Evolutionary conservation across 2,113 vertebrate species (phyloP).

Genomic region (Blennius ocellaris): DNA sequence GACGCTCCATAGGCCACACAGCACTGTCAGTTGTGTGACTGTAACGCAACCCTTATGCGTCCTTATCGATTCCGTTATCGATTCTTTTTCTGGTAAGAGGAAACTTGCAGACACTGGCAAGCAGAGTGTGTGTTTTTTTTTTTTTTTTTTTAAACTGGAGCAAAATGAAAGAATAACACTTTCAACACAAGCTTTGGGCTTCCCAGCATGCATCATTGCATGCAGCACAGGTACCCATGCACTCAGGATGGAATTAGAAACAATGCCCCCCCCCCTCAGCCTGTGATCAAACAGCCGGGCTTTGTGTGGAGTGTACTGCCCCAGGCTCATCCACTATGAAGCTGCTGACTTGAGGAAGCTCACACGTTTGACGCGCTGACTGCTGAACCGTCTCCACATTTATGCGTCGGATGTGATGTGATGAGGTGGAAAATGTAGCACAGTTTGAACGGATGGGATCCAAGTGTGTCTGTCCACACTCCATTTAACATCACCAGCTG

Average conservation of each 20-base stretch:
- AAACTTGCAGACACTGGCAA: slow-evolving; percentile 7
- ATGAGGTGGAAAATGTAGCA: slow-evolving; percentile 68
- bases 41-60: neutral
- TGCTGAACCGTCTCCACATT: slow-evolving; percentile 51
- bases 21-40: slow-evolving; percentile 17
- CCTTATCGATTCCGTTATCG: slow-evolving; percentile 41
- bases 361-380: slow-evolving; percentile 45
- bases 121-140: neutral
- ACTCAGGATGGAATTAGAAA: slow-evolving; percentile 64
- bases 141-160: neutral
- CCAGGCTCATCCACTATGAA: slow-evolving; percentile 52
- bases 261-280: slow-evolving; percentile 61
- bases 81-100: slow-evolving; percentile 15
- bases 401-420: slow-evolving; percentile 50
- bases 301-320: slow-evolving; percentile 52
- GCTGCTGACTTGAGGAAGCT: slow-evolving; percentile 52
- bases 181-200: slow-evolving; percentile 19
- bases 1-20: slow-evolving; percentile 33
- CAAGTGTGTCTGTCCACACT: slow-evolving; percentile 21
- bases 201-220: slow-evolving; percentile 48
- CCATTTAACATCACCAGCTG: slow-evolving; percentile 37
- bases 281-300: slow-evolving; percentile 60
- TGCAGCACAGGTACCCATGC: slow-evolving; percentile 26
- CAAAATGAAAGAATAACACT: slow-evolving; percentile 6
- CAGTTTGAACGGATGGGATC: slow-evolving; percentile 32